Base-by-base conservation (phyloP, 2,113 vertebrate genomes). In the Xyrauchen texanus region DNA sequence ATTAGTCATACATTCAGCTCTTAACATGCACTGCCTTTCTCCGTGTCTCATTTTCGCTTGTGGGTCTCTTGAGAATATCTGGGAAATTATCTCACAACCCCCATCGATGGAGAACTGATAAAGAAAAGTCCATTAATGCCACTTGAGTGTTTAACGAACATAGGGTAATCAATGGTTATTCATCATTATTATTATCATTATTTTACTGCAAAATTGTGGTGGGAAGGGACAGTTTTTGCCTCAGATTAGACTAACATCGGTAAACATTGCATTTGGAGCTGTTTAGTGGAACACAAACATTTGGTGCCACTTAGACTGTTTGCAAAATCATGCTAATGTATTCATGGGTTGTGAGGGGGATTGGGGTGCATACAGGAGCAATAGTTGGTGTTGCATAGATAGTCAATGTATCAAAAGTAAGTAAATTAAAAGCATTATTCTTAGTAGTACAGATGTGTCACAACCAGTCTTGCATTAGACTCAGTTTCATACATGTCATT, bases 1-100 rank as follows among this genome's bases (percentile, higher is more conserved):
- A 84, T 84, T 84, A 84, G 82, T 84, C 82, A 84, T 84, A 84
- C 82, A 84, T 84, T 84, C 79, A 76, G 80, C 75, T 78, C 76
- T 81, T 84, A 78, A 80, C 82, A 63, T 78, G 79, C 64, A 45
- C 82, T 63, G 69, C 69, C 75, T 55, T 78, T 84, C 82, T 68
- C 80, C 57, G 77, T 34, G 21, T 34, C 75, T 84, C 70, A 45
- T 73, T 57, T 73, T 69, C 62, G 74, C 79, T 77, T 81, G 57
- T 64, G 63, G 75, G 78, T 81, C 82, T 84, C 79, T 42, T 16
- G 82, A 74, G 82, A 81, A 81, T 84, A 84, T 73, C 77, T 49
- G 55, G 58, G 65, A 81, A 84, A 84, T 84, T 80, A 84, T 78
- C 82, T 66, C 16, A 57, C 44, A 73, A 63, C 79, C 76, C 82